Conservation (phyloP, 2,797 vertebrate genomes). For the Paramormyrops hopkinsi region DNA sequence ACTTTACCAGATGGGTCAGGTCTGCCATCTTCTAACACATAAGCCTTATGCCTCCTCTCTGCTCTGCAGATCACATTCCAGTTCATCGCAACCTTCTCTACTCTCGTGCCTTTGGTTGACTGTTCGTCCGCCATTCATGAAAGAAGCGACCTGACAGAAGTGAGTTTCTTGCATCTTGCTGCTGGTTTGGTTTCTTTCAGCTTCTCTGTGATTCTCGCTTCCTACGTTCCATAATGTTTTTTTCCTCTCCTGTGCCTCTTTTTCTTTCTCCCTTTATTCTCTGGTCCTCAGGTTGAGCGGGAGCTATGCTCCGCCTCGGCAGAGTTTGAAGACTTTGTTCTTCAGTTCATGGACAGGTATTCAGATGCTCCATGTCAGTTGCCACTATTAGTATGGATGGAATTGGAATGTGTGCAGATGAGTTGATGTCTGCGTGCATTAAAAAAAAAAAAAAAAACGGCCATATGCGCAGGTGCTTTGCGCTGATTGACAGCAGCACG, state of each 20-base stretch:
- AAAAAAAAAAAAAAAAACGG: neutral
- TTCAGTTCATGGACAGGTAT: slow-evolving; percentile 96
- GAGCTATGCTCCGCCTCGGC: slow-evolving; percentile 91
- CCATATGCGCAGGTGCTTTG: slow-evolving; percentile 76
- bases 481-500: slow-evolving; percentile 93
- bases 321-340: slow-evolving; percentile 97
- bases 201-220: neutral
- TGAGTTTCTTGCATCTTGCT: slow-evolving; percentile 45
- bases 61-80: slow-evolving; percentile 90
- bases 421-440: slow-evolving; percentile 14
- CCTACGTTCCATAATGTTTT: neutral
- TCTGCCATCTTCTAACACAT: neutral
- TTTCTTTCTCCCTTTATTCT: neutral
- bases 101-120: slow-evolving; percentile 98
- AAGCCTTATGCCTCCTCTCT: neutral
- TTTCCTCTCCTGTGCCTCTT: neutral
- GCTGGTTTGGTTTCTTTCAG: neutral
- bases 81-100: slow-evolving; percentile 96
- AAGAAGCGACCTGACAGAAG: slow-evolving; percentile 83
- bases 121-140: slow-evolving; percentile 87
- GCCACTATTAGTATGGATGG: neutral
- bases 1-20: neutral
- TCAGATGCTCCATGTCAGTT: neutral
- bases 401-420: neutral
- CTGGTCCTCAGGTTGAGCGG: slow-evolving; percentile 73